phyloP scores from a whole-genome alignment of 2,888 invertebrate species.

The Epinotia bilunana region DNA sequence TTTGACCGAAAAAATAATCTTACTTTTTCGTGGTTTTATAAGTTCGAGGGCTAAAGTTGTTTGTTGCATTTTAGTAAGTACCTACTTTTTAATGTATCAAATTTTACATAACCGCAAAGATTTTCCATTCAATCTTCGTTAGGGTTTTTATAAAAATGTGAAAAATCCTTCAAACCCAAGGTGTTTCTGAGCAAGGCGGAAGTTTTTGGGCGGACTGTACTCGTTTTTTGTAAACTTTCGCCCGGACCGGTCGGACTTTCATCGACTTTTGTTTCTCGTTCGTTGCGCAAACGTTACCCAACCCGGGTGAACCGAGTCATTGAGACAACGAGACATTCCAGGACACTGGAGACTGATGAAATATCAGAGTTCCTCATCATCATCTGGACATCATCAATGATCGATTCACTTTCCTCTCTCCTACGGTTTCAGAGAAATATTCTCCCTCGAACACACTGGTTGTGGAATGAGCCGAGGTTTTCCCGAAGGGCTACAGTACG shows the following conservation, averaged over 20 bases:
- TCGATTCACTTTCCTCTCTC: too few relatives aligned
- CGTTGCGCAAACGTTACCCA: conserved; percentile 39
- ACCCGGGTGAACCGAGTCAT: conserved; percentile 11
- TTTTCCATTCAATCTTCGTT: neutral
- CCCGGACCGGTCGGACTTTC: conserved; percentile 40
- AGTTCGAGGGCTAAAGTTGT: too few relatives aligned
- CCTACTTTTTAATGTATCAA: too few relatives aligned
- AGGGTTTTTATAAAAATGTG: neutral
- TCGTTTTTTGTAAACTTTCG: conserved; percentile 42
- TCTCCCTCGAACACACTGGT: too few relatives aligned
- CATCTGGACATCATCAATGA: neutral
- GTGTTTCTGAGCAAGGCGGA: neutral
- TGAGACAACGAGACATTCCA: neutral
- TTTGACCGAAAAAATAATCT: too few relatives aligned
- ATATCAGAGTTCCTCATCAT: neutral
- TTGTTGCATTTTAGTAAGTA: too few relatives aligned
- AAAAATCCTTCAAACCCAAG: conserved; percentile 3
- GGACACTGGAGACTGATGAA: neutral
- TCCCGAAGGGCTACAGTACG: too few relatives aligned
- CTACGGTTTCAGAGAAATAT: too few relatives aligned
- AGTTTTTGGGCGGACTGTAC: conserved; percentile 31
- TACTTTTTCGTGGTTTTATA: too few relatives aligned
- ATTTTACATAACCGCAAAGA: neutral
- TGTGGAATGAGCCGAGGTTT: too few relatives aligned
- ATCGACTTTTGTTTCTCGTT: conserved; percentile 41